These are phyloP conservation scores for Myotis davidii DNA, from an alignment of 2,113 vertebrate species.

Conservation along the genomic window DNA sequence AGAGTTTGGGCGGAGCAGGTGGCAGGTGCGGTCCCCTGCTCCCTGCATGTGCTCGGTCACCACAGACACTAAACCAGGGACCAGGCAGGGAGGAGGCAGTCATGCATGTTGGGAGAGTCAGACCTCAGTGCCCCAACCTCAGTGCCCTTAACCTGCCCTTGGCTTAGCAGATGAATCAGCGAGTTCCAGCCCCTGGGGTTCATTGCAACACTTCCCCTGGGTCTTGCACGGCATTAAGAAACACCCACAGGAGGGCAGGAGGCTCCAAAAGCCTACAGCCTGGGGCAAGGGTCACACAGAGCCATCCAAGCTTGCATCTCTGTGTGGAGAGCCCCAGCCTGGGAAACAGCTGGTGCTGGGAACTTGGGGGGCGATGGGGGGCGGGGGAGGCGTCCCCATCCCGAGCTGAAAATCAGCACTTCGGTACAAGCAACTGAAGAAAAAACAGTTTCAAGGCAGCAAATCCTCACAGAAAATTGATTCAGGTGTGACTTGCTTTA, in stretches of 20 bases:
- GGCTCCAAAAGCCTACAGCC: not conserved
- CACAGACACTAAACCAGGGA: not conserved
- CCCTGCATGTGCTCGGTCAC: not conserved
- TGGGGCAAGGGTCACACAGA: not conserved
- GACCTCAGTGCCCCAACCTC: not conserved
- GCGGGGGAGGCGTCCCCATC: not conserved
- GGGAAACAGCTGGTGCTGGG: not conserved
- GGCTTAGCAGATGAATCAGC: constrained; percentile 64
- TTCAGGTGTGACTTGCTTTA: not conserved
- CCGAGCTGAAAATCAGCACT: not conserved
- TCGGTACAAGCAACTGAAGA: not conserved
- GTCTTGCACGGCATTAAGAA: not conserved
- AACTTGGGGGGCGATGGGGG: too few species aligned
- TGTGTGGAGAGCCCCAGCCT: not conserved
- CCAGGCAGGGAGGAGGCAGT: not conserved
- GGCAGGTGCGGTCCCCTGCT: not conserved
- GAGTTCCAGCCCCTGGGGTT: constrained; percentile 18
- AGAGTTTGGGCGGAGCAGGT: not conserved
- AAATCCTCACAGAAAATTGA: not conserved
- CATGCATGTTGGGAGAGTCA: not conserved
- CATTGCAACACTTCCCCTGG: constrained; percentile 14
- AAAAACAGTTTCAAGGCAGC: not conserved
- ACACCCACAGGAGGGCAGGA: not conserved
- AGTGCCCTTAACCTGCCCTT: constrained; percentile 65
- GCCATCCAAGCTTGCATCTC: not conserved